Percentiles rank a stretch among this genome's conserved stretches.
Conservation (phyloP, 2,797 vertebrate genomes). For the Helostoma temminkii region DNA sequence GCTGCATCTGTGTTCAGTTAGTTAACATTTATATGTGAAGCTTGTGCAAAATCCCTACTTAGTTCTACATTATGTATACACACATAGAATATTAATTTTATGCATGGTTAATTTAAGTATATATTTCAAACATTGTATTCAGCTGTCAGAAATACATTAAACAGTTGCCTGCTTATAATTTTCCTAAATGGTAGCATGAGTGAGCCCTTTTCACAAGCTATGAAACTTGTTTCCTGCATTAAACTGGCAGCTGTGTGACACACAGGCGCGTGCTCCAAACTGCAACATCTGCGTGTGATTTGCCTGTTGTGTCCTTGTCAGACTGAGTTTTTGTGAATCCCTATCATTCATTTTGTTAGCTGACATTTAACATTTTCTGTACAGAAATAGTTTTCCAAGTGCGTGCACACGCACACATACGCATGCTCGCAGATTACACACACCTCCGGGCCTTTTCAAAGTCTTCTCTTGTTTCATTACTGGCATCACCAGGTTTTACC, state of each 20-base stretch:
- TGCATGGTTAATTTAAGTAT: not conserved
- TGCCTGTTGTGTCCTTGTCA: slow-evolving; percentile 42
- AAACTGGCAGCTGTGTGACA: slow-evolving; percentile 50
- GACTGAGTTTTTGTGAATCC: slow-evolving; percentile 22
- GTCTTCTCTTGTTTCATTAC: slow-evolving; percentile 71
- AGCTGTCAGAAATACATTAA: slow-evolving; percentile 22
- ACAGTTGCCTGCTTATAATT: slow-evolving; percentile 43
- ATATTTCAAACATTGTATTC: not conserved
- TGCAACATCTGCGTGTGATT: slow-evolving; percentile 69
- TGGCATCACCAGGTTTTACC: slow-evolving; percentile 59
- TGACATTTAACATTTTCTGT: slow-evolving; percentile 46
- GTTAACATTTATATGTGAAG: slow-evolving; percentile 26
- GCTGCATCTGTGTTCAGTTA: slow-evolving; percentile 17
- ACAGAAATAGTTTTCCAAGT: slow-evolving; percentile 32
- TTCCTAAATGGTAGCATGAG: slow-evolving; percentile 42
- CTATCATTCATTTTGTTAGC: slow-evolving; percentile 47
- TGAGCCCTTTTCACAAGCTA: slow-evolving; percentile 40
- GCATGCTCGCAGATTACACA: not conserved
- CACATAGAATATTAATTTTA: not conserved
- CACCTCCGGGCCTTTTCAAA: slow-evolving; percentile 54
- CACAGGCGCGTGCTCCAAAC: slow-evolving; percentile 7
- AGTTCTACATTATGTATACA: no score
- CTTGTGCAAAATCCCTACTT: slow-evolving; percentile 9
- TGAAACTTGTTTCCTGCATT: slow-evolving; percentile 44
- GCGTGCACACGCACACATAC: slow-evolving; percentile 7